phyloP scores from a whole-genome alignment of 2,113 vertebrate genomes.

The Willisornis vidua region DNA sequence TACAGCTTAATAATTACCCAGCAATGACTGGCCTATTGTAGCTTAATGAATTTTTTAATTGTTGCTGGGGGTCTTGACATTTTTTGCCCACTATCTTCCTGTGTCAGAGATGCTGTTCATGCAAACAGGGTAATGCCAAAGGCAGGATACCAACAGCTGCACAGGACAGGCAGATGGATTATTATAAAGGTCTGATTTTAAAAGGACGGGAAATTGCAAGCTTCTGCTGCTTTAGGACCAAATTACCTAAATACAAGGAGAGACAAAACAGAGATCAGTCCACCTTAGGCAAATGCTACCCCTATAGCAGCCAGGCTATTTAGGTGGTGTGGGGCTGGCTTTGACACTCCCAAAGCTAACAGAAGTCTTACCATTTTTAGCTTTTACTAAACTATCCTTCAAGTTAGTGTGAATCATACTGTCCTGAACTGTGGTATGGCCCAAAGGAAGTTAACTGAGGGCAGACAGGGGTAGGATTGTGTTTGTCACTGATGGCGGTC shows the following conservation, averaged over 20 bases:
- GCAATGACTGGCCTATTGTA: slow-evolving; percentile 50
- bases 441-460: slow-evolving; percentile 31
- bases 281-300: not conserved
- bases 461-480: not conserved
- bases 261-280: not conserved
- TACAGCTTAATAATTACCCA: slow-evolving; percentile 70
- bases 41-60: slow-evolving; percentile 71
- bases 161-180: not conserved
- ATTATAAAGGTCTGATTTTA: not conserved
- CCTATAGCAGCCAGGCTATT: not conserved
- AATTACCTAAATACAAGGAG: not conserved
- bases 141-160: not conserved
- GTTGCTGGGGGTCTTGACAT: slow-evolving; percentile 61
- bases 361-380: not conserved
- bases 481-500: not conserved
- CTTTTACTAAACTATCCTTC: not conserved
- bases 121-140: not conserved
- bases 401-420: not conserved
- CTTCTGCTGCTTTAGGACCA: not conserved
- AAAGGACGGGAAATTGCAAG: not conserved
- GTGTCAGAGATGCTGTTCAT: not conserved
- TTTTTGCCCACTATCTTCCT: slow-evolving; percentile 11
- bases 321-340: not conserved
- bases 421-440: not conserved
- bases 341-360: not conserved